Evolutionary conservation across 2,113 vertebrate species (phyloP).

Genomic region (Trichechus manatus): DNA sequence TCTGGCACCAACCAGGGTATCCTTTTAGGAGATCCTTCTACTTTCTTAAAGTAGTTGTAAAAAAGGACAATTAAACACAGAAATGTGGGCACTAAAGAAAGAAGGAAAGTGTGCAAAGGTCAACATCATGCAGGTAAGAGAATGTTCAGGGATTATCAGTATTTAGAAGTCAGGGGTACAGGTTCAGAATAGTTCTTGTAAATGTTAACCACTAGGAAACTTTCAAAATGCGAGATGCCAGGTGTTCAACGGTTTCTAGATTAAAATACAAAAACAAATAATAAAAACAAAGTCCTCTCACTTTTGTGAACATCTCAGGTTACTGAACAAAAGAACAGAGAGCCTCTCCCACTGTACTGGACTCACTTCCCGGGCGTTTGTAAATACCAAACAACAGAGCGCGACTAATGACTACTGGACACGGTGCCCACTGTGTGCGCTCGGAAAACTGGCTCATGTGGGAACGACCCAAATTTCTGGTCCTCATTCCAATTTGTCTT

Average conservation of each 20-base stretch:
- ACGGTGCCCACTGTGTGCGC: accelerated
- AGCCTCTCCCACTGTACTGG: neutral
- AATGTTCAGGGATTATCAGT: neutral
- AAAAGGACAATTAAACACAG: conserved; percentile 26
- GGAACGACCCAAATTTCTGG: neutral
- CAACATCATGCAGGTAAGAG: neutral
- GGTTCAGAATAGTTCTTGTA: neutral
- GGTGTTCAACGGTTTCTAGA: neutral
- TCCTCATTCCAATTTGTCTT: neutral
- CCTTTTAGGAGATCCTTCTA: neutral
- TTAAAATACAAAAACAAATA: neutral
- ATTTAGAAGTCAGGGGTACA: neutral
- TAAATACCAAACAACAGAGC: neutral
- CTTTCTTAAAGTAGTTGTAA: neutral
- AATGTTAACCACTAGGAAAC: conserved; percentile 26
- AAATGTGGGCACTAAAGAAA: neutral
- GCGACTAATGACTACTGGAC: neutral
- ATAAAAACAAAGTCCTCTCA: neutral
- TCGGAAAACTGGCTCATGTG: neutral
- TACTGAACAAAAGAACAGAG: neutral
- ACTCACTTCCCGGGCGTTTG: neutral
- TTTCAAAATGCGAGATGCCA: neutral
- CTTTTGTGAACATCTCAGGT: conserved; percentile 16
- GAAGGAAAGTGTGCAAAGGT: neutral
- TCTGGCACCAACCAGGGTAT: neutral